Evolutionary conservation across 2,888 invertebrate species (phyloP), one percentile per base, ranked within the genome.

Genomic region (Ditylenchus weischeri): DNA sequence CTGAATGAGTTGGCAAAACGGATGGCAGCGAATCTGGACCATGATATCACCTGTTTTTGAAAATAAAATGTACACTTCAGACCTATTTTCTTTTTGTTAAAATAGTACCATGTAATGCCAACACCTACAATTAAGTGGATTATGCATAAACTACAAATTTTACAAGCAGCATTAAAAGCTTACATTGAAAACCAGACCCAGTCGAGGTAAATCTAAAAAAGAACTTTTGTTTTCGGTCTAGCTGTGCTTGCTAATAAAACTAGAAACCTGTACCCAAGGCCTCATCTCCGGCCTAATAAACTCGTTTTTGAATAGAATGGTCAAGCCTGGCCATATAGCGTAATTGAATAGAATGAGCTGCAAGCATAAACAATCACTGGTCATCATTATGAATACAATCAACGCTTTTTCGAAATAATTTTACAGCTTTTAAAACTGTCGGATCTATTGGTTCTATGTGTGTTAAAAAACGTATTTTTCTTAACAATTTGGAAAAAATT

Each of bases 101-200:
- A 43, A 43, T 43, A 6, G 43, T 43, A 43, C 43, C 43, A 43
- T 43, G 43, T 43, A 43, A 43, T 43, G 43, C 43, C 43, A 43
- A 8, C 43, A 43, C 43, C 43, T 43, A 43, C 2, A 43, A 43
- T 43, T 43, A 13, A 43, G 7, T 43, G 11, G 8, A 29, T 29
- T 43, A 43, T 43, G 3, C 15, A 6, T 10, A 8, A 43, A 43
- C 11, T 43, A 43, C 13, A 43, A 43, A 43, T 43, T 43, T 29
- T 29, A n/a, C n/a, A n/a, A n/a, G n/a, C n/a, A n/a, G 38, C 7
- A 38, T 38, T 8, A 43, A 43, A 13, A 43, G 15, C 43, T 43
- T 43, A 78, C 78, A 79, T 79, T 49, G 79, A 70, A 69, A 79
- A 79, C 79, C 79, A 79, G 7, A 74, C 77, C 78, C 78, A 79